phyloP scores from a whole-genome alignment of 2,888 invertebrate species.

The Athetis lepigone region DNA sequence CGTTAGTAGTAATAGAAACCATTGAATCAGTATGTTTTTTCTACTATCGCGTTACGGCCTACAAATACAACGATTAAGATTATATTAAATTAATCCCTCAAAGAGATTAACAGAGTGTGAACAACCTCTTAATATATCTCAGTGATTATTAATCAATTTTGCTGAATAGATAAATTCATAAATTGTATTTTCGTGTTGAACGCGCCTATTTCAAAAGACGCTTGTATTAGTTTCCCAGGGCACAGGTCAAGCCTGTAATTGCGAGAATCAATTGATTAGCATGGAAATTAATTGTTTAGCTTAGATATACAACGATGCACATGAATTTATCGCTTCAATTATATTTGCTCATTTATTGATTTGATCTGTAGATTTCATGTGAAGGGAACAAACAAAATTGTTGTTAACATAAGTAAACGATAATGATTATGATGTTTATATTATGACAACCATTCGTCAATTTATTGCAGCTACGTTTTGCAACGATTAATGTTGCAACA shows the following conservation, averaged over 20 bases:
- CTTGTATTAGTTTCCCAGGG: constrained; percentile 64
- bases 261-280: constrained; percentile 81
- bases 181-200: constrained; percentile 58
- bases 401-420: constrained; percentile 43
- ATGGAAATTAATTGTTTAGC: constrained; percentile 77
- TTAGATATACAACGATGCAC: constrained; percentile 58
- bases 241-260: constrained; percentile 78
- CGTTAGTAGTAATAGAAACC: constrained; percentile 19
- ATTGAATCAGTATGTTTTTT: constrained; percentile 30
- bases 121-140: constrained; percentile 50
- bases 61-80: background rate
- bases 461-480: constrained; percentile 38
- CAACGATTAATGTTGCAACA: constrained; percentile 39
- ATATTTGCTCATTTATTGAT: constrained; percentile 58
- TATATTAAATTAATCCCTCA: constrained; percentile 39
- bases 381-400: constrained; percentile 62
- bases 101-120: constrained; percentile 51
- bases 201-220: constrained; percentile 60
- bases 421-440: constrained; percentile 45
- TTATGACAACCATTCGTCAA: constrained; percentile 45
- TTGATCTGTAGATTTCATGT: constrained; percentile 64
- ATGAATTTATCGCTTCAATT: constrained; percentile 73
- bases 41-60: background rate
- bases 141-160: constrained; percentile 51
- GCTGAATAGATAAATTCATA: constrained; percentile 60